These are phyloP conservation scores for Homarus gammarus DNA, from an alignment of 2,888 invertebrate genomes.

Conservation along the genomic window DNA sequence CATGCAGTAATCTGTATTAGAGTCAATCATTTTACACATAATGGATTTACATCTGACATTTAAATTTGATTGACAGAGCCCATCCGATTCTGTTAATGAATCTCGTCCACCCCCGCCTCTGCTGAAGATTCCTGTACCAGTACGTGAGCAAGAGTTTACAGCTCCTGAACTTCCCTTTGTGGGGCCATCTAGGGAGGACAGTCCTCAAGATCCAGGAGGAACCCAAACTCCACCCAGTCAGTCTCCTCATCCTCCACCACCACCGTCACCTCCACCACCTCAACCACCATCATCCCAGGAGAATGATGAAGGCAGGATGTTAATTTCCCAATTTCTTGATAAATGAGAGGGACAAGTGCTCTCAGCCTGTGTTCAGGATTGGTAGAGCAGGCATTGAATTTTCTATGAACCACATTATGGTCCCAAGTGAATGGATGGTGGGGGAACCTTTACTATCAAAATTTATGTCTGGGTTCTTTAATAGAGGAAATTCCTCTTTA, in stretches of 20 bases:
- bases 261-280: slow-evolving; percentile 7
- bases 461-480: slow-evolving; percentile 13
- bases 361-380: not conserved
- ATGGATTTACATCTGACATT: too few relatives aligned
- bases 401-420: not conserved
- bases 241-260: slow-evolving; percentile 17
- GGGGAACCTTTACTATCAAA: slow-evolving; percentile 11
- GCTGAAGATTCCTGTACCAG: slow-evolving; percentile 55
- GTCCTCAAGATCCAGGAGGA: slow-evolving; percentile 50
- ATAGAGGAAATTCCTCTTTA: slow-evolving; percentile 15
- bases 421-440: slow-evolving; percentile 14
- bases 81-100: slow-evolving; percentile 25
- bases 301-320: slow-evolving; percentile 43
- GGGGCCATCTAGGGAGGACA: slow-evolving; percentile 17
- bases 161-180: not conserved
- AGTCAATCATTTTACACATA: too few relatives aligned
- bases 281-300: slow-evolving; percentile 24
- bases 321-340: slow-evolving; percentile 54
- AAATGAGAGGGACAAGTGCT: slow-evolving; percentile 30
- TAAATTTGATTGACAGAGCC: slow-evolving; percentile 19
- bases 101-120: slow-evolving; percentile 57
- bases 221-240: not conserved
- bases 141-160: slow-evolving; percentile 29
- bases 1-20: too few relatives aligned
- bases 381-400: not conserved